Conservation (phyloP, 2,888 invertebrate genomes). For the Panorpa germanica region DNA sequence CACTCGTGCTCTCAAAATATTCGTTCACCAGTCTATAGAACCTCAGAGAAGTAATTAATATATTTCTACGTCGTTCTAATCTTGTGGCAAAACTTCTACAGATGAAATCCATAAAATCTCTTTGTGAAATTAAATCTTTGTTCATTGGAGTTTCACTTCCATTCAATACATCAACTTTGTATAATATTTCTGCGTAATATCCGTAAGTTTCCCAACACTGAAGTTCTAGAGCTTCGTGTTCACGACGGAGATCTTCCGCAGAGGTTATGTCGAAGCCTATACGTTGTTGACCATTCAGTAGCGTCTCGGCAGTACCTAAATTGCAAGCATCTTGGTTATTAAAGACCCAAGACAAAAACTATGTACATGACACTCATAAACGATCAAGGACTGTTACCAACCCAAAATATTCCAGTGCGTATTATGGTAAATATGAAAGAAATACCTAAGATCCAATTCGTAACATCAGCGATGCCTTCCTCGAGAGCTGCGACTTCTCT, state of each 20-base stretch:
- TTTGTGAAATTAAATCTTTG: constrained; percentile 45
- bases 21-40: constrained; percentile 60
- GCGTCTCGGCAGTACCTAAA: constrained; percentile 56
- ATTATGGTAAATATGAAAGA: no score
- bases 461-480: constrained; percentile 47
- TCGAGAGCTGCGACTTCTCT: constrained; percentile 39
- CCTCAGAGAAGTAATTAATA: constrained; percentile 52
- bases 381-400: no score
- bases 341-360: no score
- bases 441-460: constrained; percentile 61
- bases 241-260: constrained; percentile 51
- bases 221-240: constrained; percentile 56
- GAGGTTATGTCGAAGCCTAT: constrained; percentile 52
- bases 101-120: constrained; percentile 68
- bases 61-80: constrained; percentile 50
- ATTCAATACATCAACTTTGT: constrained; percentile 34
- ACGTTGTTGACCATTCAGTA: constrained; percentile 47
- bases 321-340: no score
- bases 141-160: constrained; percentile 25
- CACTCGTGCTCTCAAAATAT: constrained; percentile 45
- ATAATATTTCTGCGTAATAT: constrained; percentile 55
- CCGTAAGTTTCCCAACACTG: constrained; percentile 65
- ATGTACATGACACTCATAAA: no score
- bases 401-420: no score
- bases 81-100: constrained; percentile 58